Evolutionary conservation across 2,113 vertebrate genomes (phyloP).

Genomic region (Solenodon paradoxus): DNA sequence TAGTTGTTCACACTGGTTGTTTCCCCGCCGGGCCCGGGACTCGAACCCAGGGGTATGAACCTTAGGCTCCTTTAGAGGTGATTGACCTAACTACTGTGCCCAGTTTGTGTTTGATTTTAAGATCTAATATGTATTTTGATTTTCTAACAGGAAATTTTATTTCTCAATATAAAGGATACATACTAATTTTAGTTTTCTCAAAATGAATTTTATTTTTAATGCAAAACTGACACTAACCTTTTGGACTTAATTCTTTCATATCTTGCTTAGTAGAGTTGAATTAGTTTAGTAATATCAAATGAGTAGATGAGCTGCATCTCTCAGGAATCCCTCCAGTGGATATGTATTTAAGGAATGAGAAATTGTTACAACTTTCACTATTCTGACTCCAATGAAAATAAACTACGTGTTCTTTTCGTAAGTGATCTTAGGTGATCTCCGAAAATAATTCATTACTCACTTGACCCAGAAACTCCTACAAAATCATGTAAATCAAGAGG

Average conservation of each 20-base stretch:
- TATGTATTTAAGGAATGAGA: background rate
- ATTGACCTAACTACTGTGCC: no score
- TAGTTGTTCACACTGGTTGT: no score
- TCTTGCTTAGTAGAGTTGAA: background rate
- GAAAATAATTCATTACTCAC: no score
- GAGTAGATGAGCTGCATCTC: background rate
- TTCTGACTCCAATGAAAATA: background rate
- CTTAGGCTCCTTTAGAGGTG: no score
- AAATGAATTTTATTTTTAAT: background rate
- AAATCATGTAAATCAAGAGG: no score
- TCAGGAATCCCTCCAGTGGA: background rate
- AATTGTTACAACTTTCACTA: background rate
- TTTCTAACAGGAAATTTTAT: background rate
- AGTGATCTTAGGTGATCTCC: no score
- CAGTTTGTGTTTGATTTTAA: slow-evolving; percentile 31
- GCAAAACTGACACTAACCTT: background rate
- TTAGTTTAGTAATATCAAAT: background rate
- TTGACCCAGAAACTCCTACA: no score
- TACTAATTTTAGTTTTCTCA: slow-evolving; percentile 15
- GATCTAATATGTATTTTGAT: background rate
- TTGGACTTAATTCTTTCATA: background rate
- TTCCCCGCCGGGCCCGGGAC: no score
- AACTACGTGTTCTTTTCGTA: no score
- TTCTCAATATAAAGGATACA: slow-evolving; percentile 22
- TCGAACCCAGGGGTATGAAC: no score